Conservation (phyloP, 2,797 vertebrate genomes). For the Petrocephalus schoutedeni region DNA sequence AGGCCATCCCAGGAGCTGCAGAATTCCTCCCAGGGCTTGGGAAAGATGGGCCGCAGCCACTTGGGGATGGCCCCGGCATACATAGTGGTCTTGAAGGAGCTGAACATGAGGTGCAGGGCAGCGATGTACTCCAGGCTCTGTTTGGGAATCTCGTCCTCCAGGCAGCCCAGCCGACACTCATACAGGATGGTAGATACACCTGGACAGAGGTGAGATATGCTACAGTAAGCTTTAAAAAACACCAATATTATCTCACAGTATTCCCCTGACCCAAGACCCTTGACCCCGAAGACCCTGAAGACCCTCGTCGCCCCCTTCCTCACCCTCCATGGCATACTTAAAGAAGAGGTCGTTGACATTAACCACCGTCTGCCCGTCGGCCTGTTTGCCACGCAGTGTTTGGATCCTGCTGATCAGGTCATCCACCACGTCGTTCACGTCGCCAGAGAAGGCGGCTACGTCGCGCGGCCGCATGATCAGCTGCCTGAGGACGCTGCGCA, state of each 20-base stretch:
- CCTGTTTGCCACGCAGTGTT: conserved; percentile 58
- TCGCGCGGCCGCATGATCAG: conserved; percentile 84
- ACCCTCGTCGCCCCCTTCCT: conserved; percentile 17
- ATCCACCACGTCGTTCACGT: conserved; percentile 73
- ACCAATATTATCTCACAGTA: not conserved
- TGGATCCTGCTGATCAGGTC: conserved; percentile 76
- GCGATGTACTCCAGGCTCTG: conserved; percentile 79
- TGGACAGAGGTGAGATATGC: conserved; percentile 38
- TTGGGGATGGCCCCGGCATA: conserved; percentile 87
- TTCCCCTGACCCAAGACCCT: not conserved
- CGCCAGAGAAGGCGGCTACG: conserved; percentile 73
- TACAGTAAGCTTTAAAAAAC: not conserved
- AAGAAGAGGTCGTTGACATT: conserved; percentile 89
- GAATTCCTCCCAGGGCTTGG: conserved; percentile 89
- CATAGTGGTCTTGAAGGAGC: conserved; percentile 95
- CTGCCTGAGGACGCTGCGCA: conserved; percentile 84
- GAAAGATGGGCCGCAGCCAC: conserved; percentile 82
- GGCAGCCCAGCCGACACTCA: conserved; percentile 78
- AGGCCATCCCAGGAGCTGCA: conserved; percentile 89
- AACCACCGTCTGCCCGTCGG: conserved; percentile 68
- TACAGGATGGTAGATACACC: conserved; percentile 82
- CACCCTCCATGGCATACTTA: conserved; percentile 95
- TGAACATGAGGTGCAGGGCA: conserved; percentile 88
- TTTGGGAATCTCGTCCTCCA: conserved; percentile 72
- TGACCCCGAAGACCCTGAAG: not conserved